These are phyloP conservation scores for Pelmatolapia mariae DNA, from an alignment of 2,113 vertebrate species.

Conservation along the genomic window DNA sequence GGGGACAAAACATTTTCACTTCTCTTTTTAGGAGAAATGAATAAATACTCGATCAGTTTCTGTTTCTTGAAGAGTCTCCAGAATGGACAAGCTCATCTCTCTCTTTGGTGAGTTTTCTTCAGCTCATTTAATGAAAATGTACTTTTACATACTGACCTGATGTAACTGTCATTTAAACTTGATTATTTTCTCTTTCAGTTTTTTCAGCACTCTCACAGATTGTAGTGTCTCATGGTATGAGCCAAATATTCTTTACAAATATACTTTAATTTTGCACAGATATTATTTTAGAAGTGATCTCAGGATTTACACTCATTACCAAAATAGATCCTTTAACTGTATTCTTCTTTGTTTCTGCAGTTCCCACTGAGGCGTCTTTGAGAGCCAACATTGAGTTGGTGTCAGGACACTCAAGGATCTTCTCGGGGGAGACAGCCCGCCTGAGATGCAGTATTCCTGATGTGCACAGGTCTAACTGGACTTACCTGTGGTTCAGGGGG, in stretches of 20 bases:
- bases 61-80: neutral
- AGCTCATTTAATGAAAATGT: neutral
- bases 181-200: conserved; percentile 30
- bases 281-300: neutral
- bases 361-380: rapidly evolving
- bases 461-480: conserved; percentile 3
- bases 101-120: conserved; percentile 52
- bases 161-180: neutral
- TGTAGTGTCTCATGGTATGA: neutral
- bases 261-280: neutral
- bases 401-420: neutral
- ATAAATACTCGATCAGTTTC: neutral
- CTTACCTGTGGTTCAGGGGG: conserved; percentile 50
- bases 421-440: conserved; percentile 48
- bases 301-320: neutral
- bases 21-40: neutral
- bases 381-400: conserved; percentile 5
- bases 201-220: neutral
- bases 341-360: neutral
- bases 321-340: rapidly evolving
- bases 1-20: conserved; percentile 19
- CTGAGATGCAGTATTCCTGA: conserved; percentile 47
- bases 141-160: neutral
- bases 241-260: neutral
- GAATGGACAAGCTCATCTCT: conserved; percentile 28